Evolutionary conservation across 2,113 vertebrate genomes (phyloP), one percentile per base, ranked within the genome.

Genomic region (Caranx melampygus): DNA sequence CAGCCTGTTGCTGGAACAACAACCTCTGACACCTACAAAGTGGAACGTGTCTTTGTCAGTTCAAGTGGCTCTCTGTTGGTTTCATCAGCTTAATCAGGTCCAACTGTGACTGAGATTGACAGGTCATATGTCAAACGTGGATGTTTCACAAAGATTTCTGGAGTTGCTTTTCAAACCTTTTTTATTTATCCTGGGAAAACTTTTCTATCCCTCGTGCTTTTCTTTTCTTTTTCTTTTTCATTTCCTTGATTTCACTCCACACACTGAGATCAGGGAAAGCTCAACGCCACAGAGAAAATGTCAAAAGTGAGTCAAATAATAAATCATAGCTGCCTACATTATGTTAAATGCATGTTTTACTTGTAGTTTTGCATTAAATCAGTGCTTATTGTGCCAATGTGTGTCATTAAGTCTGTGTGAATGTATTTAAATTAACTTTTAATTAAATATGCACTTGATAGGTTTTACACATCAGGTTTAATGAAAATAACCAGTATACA

Each of bases 31-130:
- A 72, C 47, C 20, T 57, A 75, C 84, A 83, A 84, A 87, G 77
- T 73, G 78, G 75, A 72, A 71, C n/a, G 51, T 33, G 75, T 72
- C 64, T 84, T 75, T 83, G 80, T 75, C 82, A 69, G 79, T 79
- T 90, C 81, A 86, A 68, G 69, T 68, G 86, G 64, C 47, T 88
- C 81, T 84, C 75, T 82, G 84, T 72, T 72, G 85, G 72, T 79
- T 88, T 82, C 85, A 77, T 88, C 89, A 81, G 77, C 73, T 52
- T 84, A 74, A 82, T 79, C 79, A 83, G 76, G 70, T 81, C 80
- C 83, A 81, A 75, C 85, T 71, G 69, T 81, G 80, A 69, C 62
- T 76, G 5, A 40, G 82, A 88, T 57, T 76, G 82, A 83, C 83
- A 75, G 63, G 84, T 75, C 78, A 79, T 69, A 51, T 84, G 78